These are phyloP conservation scores for Omphaloscelis lunosa DNA, from an alignment of 2,888 invertebrate species.

Conservation along the genomic window DNA sequence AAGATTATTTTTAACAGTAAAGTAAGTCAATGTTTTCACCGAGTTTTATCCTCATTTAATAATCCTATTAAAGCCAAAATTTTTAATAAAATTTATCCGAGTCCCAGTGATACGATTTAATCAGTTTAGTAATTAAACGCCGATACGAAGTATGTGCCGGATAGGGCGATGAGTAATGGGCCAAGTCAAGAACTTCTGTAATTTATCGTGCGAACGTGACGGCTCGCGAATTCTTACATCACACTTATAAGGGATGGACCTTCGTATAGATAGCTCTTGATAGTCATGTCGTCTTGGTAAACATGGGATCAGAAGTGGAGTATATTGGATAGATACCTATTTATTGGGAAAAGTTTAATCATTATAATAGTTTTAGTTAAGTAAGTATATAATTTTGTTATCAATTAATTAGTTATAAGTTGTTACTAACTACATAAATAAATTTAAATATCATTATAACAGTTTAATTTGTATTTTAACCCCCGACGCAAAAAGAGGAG, in stretches of 20 bases:
- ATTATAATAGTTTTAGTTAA: no score
- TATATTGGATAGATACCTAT: slow-evolving; percentile 6
- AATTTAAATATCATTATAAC: no score
- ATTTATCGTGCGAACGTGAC: slow-evolving; percentile 72
- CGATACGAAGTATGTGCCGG: slow-evolving; percentile 68
- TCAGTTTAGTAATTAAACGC: slow-evolving; percentile 68
- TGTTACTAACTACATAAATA: no score
- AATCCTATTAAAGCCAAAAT: slow-evolving; percentile 22
- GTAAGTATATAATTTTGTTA: no score
- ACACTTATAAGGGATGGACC: slow-evolving; percentile 52
- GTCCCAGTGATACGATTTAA: slow-evolving; percentile 57
- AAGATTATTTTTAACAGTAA: neutral
- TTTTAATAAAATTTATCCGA: slow-evolving; percentile 57
- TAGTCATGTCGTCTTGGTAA: slow-evolving; percentile 56
- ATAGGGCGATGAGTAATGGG: slow-evolving; percentile 70
- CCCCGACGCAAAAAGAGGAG: no score
- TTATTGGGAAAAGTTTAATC: neutral
- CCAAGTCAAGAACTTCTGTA: slow-evolving; percentile 68
- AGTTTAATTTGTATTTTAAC: no score
- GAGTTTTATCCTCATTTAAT: slow-evolving; percentile 12
- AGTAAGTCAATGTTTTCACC: slow-evolving; percentile 1
- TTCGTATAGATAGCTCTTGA: slow-evolving; percentile 50
- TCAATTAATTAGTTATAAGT: no score
- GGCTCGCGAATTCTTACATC: slow-evolving; percentile 65
- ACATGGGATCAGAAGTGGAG: slow-evolving; percentile 37